Base-by-base conservation (phyloP, 2,113 vertebrate genomes). In the Albula glossodonta region DNA sequence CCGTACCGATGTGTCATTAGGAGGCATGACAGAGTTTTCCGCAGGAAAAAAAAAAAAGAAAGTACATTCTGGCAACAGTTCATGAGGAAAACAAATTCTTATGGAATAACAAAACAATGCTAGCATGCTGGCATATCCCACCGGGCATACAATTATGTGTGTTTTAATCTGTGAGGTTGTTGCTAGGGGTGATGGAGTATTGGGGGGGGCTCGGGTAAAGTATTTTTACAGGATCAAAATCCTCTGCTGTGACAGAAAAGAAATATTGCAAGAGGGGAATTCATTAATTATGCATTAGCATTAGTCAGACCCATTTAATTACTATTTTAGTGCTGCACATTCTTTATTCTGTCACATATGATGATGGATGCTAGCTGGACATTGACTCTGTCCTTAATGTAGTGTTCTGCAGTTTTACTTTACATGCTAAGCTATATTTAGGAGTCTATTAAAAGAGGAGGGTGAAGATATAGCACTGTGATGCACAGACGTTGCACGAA, bases 241-340 rank as follows among this genome's bases (percentile, higher is more conserved):
- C 78, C 84, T 56, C 77, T 85, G 53, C 84, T 85, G 84, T 78
- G 78, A 80, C 56, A 60, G 8, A 74, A 74, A 74, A 74, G 70
- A 74, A 74, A 74, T 74, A 85, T 79, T 85, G 77, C 84, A 85
- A 85, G 77, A 85, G 12, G n/a, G 12, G 31, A 41, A 31, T 74
- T 74, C 70, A 84, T 79, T 78, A 84, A 79, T 84, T 79, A 84
- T 84, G 70, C 70, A 74, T 84, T 84, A 84, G 74, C 10, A 56
- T 85, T 80, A 57, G 53, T 78, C 48, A 78, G 31, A 85, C 77
- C 84, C 56, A 52, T 85, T 80, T 51, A 63, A 63, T 66, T 80
- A 85, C 53, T 85, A 81, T 80, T 85, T 56, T 51, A 66, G 78
- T n/a, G 17, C 49, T 80, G 49, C 5, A 66, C 41, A 13, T 50